Evolutionary conservation across 2,888 invertebrate genomes (phyloP).

Genomic region (Netelia virgata): DNA sequence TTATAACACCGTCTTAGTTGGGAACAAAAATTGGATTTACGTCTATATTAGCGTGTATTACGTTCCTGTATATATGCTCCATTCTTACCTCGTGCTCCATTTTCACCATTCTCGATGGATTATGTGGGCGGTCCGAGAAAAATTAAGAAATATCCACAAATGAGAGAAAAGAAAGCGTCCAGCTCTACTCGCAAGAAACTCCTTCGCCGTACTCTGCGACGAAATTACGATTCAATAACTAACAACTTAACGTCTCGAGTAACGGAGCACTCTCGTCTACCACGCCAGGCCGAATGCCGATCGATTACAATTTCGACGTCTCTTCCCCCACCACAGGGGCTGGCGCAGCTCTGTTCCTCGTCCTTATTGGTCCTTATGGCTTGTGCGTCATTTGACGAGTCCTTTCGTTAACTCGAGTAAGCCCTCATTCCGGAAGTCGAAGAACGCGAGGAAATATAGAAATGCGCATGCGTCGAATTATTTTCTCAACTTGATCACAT

Average conservation of each 20-base stretch:
- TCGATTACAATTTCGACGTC: slow-evolving; percentile 71
- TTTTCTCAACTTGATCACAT: not conserved
- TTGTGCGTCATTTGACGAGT: slow-evolving; percentile 60
- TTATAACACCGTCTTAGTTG: not conserved
- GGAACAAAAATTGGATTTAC: not conserved
- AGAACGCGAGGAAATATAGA: not conserved
- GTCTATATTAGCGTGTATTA: not conserved
- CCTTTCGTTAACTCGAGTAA: slow-evolving; percentile 74
- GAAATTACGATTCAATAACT: slow-evolving; percentile 29
- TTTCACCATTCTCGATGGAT: slow-evolving; percentile 80
- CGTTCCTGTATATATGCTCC: not conserved
- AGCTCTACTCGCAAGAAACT: not conserved
- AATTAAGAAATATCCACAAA: slow-evolving; percentile 21
- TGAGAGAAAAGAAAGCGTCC: slow-evolving; percentile 53
- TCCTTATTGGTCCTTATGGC: slow-evolving; percentile 52
- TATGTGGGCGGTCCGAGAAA: slow-evolving; percentile 48
- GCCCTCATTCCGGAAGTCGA: slow-evolving; percentile 73
- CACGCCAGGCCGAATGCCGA: slow-evolving; percentile 59
- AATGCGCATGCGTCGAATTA: slow-evolving; percentile 62
- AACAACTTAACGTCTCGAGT: not conserved
- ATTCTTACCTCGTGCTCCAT: slow-evolving; percentile 82
- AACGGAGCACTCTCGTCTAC: slow-evolving; percentile 22
- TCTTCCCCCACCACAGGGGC: not conserved
- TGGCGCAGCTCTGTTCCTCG: slow-evolving; percentile 16
- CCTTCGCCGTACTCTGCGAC: not conserved